A percentile compares a stretch with the other conserved stretches of the same genome.
These are phyloP conservation scores for Cynocephalus volans DNA, from an alignment of 2,113 vertebrate genomes.

Conservation along the genomic window DNA sequence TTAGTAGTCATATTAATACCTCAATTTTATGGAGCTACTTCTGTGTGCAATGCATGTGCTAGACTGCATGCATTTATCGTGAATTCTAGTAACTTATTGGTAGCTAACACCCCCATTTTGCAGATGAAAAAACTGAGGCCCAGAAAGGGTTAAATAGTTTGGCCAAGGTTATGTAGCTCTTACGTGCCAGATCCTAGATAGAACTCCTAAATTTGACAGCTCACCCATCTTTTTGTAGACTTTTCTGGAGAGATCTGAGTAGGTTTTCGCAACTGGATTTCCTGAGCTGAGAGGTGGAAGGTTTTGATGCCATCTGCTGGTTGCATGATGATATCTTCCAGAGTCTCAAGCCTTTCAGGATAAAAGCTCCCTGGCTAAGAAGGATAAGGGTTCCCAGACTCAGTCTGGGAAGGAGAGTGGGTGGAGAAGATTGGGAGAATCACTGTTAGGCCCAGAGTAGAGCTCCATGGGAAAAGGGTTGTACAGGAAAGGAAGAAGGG, in stretches of 20 bases:
- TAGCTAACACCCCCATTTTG: not conserved
- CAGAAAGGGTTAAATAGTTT: not conserved
- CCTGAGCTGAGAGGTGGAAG: not conserved
- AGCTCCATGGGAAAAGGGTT: not conserved
- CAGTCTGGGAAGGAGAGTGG: not conserved
- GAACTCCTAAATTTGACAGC: not conserved
- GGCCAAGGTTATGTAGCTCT: not conserved
- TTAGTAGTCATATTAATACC: not conserved
- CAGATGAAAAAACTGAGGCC: not conserved
- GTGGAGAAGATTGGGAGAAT: not conserved
- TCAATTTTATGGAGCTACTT: not conserved
- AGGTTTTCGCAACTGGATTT: not conserved
- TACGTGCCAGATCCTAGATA: not conserved
- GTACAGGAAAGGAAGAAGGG: not conserved
- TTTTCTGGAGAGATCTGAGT: not conserved
- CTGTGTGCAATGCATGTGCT: not conserved
- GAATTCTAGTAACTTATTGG: not conserved
- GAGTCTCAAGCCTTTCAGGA: not conserved
- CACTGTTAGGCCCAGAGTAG: not conserved
- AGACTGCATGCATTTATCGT: fast-evolving
- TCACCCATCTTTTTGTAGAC: not conserved
- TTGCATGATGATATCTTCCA: not conserved
- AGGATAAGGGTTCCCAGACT: not conserved
- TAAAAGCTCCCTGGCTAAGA: not conserved
- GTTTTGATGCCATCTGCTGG: slow-evolving; percentile 74